A percentile compares a stretch with the other conserved stretches of the same genome.
These are phyloP conservation scores for Xanthia icteritia DNA, from an alignment of 2,888 invertebrate species.

Conservation along the genomic window DNA sequence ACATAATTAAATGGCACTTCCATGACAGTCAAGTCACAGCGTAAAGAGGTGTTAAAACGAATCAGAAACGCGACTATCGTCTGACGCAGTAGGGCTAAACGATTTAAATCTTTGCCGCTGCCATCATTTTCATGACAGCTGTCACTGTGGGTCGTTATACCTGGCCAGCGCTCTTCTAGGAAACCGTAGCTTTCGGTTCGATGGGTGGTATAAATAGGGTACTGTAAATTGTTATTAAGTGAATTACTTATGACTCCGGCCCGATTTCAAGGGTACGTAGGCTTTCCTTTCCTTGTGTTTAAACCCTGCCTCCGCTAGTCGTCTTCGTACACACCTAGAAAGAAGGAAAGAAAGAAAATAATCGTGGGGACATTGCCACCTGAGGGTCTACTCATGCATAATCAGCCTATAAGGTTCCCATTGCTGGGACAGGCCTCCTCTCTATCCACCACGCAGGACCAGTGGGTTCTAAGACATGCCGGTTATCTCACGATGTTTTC, in stretches of 20 bases:
- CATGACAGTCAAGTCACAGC: neutral
- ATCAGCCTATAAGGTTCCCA: too few species aligned
- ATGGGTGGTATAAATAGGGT: neutral
- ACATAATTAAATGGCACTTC: too few species aligned
- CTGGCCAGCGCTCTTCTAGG: neutral
- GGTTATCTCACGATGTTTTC: too few species aligned
- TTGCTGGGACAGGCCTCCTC: too few species aligned
- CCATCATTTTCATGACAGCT: neutral
- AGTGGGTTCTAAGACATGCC: too few species aligned
- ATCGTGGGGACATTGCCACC: too few species aligned
- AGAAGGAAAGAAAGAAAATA: neutral
- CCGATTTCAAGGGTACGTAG: conserved; percentile 21
- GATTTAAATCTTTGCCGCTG: neutral
- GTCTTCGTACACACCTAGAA: conserved; percentile 30
- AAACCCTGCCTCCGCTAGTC: conserved; percentile 40
- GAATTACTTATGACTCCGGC: conserved; percentile 31
- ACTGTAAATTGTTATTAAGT: neutral
- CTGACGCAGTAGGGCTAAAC: neutral
- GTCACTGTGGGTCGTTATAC: neutral
- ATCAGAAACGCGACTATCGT: neutral
- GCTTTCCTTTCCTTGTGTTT: conserved; percentile 33
- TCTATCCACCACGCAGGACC: too few species aligned
- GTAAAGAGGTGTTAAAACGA: neutral
- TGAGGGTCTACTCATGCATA: too few species aligned
- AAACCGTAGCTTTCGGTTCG: neutral